These are phyloP conservation scores for Chanos chanos DNA, from an alignment of 2,797 vertebrate genomes.

Conservation along the genomic window DNA sequence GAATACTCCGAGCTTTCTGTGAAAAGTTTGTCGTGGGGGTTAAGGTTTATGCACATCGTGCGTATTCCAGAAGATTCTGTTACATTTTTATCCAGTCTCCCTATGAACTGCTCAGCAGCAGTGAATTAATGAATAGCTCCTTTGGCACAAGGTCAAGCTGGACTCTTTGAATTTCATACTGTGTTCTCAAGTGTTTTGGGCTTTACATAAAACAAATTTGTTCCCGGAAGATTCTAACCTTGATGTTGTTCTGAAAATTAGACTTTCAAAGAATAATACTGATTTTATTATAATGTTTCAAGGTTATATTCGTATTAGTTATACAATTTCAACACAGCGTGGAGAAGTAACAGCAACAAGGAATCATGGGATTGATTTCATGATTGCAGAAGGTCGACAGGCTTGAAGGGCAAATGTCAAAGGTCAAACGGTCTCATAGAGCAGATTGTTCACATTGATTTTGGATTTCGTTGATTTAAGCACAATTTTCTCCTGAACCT, in stretches of 20 bases:
- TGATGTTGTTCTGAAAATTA: constrained; percentile 25
- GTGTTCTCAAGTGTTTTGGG: not conserved
- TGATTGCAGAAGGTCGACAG: constrained; percentile 7
- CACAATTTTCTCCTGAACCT: not conserved
- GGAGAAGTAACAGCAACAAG: no score
- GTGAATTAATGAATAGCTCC: constrained; percentile 31
- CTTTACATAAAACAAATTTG: not conserved
- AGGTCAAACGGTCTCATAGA: constrained; percentile 16
- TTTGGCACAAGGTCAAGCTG: constrained; percentile 14
- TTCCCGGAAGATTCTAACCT: not conserved
- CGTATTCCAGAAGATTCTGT: constrained; percentile 11
- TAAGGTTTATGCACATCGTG: constrained; percentile 38
- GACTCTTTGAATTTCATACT: not conserved
- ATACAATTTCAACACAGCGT: not conserved
- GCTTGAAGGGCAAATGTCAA: constrained; percentile 24
- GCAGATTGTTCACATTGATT: constrained; percentile 23
- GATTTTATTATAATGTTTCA: constrained; percentile 34
- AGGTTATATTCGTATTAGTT: constrained; percentile 23
- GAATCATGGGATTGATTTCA: constrained; percentile 19
- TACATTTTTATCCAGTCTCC: constrained; percentile 33
- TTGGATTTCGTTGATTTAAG: no score
- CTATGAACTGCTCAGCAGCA: constrained; percentile 2
- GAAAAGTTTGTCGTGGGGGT: constrained; percentile 22
- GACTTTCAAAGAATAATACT: constrained; percentile 9
- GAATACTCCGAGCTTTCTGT: constrained; percentile 26